Base-by-base conservation (phyloP, 2,888 invertebrate species). In the Epicampocera succincta region DNA sequence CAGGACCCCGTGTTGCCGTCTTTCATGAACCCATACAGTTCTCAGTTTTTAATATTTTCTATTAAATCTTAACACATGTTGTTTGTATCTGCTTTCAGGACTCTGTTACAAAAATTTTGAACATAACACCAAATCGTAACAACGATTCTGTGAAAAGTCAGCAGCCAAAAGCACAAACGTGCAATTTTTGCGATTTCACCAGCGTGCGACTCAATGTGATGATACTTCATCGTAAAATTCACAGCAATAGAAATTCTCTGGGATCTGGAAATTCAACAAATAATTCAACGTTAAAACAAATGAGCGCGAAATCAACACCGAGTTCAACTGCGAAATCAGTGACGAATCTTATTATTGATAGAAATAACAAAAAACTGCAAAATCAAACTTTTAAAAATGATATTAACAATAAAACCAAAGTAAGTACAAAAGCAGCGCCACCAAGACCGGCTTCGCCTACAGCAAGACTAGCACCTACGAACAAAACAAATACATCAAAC, bases 121-220 rank as follows among this genome's bases (percentile, higher is more conserved):
- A 87, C 79, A 86, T 86, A 60, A 87, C 85, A 60, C 85, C 83
- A 75, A 83, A 69, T 44, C 78, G 79, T 61, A 63, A 60, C 60
- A 83, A 69, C 1, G 40, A 76, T 4, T 5, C 17, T 0, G 38
- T 46, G 46, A 52, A 46, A 3, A 54, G 52, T 44, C 50, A 68
- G n/a, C 65, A 33, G 44, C 33, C 60, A 63, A 73, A 60, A 69
- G 52, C 50, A n/a, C 19, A 29, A 68, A 52, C 68, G 42, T 95
- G 95, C 87, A 93, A 93, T 85, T 90, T 93, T 40, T 95, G 95
- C 87, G 89, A 92, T 68, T 96, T 95, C 87, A 92, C 93, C 25
- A 94, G 95, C 38, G 92, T 92, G 15, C 93, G 96, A 33, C 91
- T 96, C 25, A 95, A 95, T 89, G 94, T 95, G 52, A 93, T 96